Evolutionary conservation across 2,888 invertebrate genomes (phyloP).

Genomic region (Drosophila differens): DNA sequence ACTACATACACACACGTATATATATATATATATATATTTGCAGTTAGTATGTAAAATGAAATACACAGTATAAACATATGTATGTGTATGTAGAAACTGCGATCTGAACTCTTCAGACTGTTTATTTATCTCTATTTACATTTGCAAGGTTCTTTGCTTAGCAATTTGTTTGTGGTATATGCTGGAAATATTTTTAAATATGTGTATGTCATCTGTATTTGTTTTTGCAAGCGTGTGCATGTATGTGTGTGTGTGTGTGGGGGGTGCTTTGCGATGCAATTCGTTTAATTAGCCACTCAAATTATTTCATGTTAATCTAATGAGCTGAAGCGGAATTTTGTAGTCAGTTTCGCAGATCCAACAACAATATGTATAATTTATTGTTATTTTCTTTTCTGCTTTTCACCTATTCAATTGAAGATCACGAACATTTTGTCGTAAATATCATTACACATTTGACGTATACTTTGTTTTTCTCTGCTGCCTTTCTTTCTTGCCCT

Average conservation of each 20-base stretch:
- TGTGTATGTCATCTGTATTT: background rate
- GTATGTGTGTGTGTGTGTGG: background rate
- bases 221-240: background rate
- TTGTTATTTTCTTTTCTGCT: slow-evolving; percentile 9
- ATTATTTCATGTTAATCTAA: slow-evolving; percentile 14
- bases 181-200: slow-evolving; percentile 35
- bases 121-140: background rate
- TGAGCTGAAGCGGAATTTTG: slow-evolving; percentile 29
- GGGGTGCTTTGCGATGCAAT: slow-evolving; percentile 4
- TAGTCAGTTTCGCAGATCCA: slow-evolving; percentile 27
- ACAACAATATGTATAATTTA: slow-evolving; percentile 12
- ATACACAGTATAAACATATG: background rate
- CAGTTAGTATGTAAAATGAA: background rate
- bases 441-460: slow-evolving; percentile 36
- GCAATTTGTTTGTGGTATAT: background rate
- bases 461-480: slow-evolving; percentile 31
- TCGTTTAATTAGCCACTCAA: slow-evolving; percentile 4
- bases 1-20: background rate
- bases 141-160: background rate
- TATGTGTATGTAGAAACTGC: background rate
- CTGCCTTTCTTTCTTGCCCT: slow-evolving; percentile 4
- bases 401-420: slow-evolving; percentile 34
- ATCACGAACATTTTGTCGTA: slow-evolving; percentile 29
- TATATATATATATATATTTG: background rate
- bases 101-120: background rate